phyloP scores from a whole-genome alignment of 1,140 invertebrate species.

The Dreissena rostriformis region DNA sequence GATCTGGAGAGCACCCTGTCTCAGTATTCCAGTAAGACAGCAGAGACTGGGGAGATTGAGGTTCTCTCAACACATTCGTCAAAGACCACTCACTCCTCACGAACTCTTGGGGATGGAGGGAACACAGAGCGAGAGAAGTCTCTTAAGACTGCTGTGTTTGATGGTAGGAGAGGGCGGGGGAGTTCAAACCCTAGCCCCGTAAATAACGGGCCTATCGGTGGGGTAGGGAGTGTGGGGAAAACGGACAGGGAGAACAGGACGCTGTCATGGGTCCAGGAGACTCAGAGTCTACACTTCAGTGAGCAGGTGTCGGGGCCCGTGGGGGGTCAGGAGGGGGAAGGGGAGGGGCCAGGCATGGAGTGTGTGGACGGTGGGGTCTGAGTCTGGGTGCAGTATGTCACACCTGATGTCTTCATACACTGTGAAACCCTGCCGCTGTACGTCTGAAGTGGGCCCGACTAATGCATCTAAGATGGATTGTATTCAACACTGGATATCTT shows the following conservation, averaged over 20 bases:
- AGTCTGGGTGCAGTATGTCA: neutral
- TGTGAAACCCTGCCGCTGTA: no score
- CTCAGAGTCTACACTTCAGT: conserved; percentile 41
- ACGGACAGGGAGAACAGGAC: conserved; percentile 32
- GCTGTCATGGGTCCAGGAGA: conserved; percentile 45
- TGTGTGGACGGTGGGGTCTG: conserved; percentile 23
- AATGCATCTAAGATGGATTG: no score
- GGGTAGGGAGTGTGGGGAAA: conserved; percentile 15
- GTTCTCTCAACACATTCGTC: conserved; percentile 73
- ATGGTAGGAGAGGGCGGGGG: conserved; percentile 1
- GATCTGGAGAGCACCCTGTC: conserved; percentile 77
- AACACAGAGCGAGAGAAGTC: conserved; percentile 10
- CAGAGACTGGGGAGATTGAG: conserved; percentile 69
- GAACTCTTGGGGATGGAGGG: conserved; percentile 67
- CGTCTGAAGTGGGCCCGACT: no score
- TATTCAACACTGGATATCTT: no score
- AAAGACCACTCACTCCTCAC: conserved; percentile 70
- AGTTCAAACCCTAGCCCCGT: neutral
- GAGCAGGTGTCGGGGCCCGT: conserved; percentile 11
- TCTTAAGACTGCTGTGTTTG: conserved; percentile 7
- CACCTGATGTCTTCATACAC: no score
- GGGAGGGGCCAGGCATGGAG: neutral
- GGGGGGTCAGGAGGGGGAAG: neutral
- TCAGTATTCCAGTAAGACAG: conserved; percentile 73
- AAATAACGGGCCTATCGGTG: neutral